A percentile compares a stretch with the other conserved stretches of the same genome.
Conservation (phyloP, 2,888 invertebrate genomes). For the Machimus rusticus region DNA sequence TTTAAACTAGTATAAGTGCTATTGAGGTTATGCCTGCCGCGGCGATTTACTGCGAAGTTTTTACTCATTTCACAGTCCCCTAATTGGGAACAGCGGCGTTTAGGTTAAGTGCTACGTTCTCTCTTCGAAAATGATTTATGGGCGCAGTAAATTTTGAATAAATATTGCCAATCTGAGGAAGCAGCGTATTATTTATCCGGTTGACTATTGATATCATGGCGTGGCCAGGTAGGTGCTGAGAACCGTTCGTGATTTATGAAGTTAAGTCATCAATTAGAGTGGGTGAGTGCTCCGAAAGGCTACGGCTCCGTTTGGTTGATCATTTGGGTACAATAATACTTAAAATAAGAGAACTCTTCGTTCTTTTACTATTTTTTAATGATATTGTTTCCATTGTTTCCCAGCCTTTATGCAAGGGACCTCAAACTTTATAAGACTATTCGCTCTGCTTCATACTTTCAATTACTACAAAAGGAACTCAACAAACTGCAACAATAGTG, state of each 20-base stretch:
- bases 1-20: neutral
- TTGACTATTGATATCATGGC: conserved; percentile 36
- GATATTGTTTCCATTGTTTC: too few relatives aligned
- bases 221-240: neutral
- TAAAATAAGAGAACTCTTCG: too few relatives aligned
- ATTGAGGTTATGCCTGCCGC: neutral
- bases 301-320: neutral
- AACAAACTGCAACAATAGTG: too few relatives aligned
- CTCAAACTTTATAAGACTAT: too few relatives aligned
- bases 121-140: conserved; percentile 44
- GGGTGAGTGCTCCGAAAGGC: neutral
- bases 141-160: conserved; percentile 46
- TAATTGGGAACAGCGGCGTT: conserved; percentile 45
- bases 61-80: conserved; percentile 24
- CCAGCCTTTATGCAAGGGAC: too few relatives aligned
- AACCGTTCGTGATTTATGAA: conserved; percentile 15
- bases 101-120: conserved; percentile 36
- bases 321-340: neutral
- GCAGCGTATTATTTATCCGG: conserved; percentile 42
- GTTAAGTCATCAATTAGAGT: neutral
- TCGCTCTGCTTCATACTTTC: too few relatives aligned
- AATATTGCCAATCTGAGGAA: conserved; percentile 46
- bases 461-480: too few relatives aligned
- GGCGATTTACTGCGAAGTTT: neutral
- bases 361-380: too few relatives aligned